A percentile compares a stretch with the other conserved stretches of the same genome.
phyloP scores from a whole-genome alignment of 2,113 vertebrate species.

The Scytalopus superciliaris region DNA sequence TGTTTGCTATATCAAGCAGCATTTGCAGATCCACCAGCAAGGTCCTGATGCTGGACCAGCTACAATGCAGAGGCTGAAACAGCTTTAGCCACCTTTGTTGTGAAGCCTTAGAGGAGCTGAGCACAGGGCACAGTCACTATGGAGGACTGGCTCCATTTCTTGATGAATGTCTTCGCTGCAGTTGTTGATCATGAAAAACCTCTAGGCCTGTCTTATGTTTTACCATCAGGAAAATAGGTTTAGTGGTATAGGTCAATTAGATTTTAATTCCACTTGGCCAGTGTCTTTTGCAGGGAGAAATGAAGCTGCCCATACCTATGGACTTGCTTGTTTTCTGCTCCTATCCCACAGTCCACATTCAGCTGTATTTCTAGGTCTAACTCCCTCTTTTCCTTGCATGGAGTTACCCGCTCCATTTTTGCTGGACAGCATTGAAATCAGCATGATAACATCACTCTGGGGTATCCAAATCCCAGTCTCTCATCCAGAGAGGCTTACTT shows the following conservation, averaged over 20 bases:
- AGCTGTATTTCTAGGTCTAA: not conserved
- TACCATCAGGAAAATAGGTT: not conserved
- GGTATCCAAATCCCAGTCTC: not conserved
- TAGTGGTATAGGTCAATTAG: not conserved
- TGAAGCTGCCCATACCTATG: not conserved
- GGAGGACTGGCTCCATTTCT: not conserved
- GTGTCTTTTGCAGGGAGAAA: not conserved
- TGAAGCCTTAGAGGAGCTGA: not conserved
- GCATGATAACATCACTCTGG: not conserved
- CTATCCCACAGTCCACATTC: not conserved
- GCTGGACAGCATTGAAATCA: not conserved
- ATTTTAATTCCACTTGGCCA: not conserved
- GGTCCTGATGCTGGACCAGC: not conserved
- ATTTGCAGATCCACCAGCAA: constrained; percentile 22
- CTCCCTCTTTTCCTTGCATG: not conserved
- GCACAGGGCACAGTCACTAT: rapidly evolving
- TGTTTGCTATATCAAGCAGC: not conserved
- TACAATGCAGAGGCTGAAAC: constrained; percentile 35
- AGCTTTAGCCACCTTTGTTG: not conserved
- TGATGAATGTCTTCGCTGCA: not conserved
- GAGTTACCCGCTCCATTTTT: not conserved
- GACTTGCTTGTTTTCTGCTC: not conserved
- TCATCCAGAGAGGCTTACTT: not conserved
- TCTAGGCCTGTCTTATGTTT: not conserved
- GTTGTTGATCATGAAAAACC: not conserved